Base-by-base conservation (phyloP, 1,140 invertebrate genomes). In the Anastatus disparis region DNA sequence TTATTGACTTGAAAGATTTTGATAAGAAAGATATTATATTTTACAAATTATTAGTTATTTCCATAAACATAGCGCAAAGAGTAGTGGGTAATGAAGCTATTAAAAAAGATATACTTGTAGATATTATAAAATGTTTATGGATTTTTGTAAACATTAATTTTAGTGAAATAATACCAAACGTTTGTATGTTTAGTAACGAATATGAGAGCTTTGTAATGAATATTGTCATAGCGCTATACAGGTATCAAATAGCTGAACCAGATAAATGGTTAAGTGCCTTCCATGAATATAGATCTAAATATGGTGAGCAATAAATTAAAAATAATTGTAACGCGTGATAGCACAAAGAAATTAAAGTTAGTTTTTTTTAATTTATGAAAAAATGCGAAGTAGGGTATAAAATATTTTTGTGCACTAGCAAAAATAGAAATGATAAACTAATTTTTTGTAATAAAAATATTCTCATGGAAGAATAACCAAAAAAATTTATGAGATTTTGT, bases 41-140 rank as follows among this genome's bases (percentile, higher is more conserved):
- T 58, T 55, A 58, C 6, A 74, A 72, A 27, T 48, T 76, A 27
- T 8, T 76, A 0, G 44, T 46, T 9, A 70, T 73, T 31, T 52
- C 46, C 1, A 50, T 67, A 2, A 72, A 68, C 17, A 72, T 74
- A 24, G 10, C 22, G 9, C 48, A 67, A 40, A 40, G n/a, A 31
- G n/a, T 64, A 2, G 22, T 7, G n/a, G 12, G 46, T 12, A 40
- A 44, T 12, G 10, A 38, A 12, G 12, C 26, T 31, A 27, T 55
- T 3, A n/a, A 46, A 17, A 66, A 66, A 15, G 55, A 72, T 15
- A 40, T 31, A 20, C 17, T 74, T 13, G 61, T 63, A 12, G 10
- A 59, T 31, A 52, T 70, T 22, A 68, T 74, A 3, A 48, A 72
- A 46, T 74, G 58, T 31, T 2, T 76, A 12, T 76, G 75, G 75